Evolutionary conservation across 2,888 invertebrate genomes (phyloP), one percentile per base, ranked within the genome.

Genomic region (Lithosia quadra): DNA sequence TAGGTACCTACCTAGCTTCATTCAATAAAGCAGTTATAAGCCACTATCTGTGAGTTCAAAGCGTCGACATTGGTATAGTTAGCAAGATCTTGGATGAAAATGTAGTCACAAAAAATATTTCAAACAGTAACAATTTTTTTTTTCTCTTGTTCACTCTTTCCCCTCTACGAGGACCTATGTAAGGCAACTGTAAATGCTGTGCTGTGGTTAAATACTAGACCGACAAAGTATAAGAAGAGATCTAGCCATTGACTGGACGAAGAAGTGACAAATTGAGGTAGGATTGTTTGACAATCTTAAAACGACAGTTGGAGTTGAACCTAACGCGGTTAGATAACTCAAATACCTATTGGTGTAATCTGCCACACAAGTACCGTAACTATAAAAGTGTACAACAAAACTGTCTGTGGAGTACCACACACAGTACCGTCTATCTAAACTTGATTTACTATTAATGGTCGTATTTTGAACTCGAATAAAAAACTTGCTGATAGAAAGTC

Each of bases 321-420:
- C 68, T 69, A 74, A 76, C 78, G 77, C 82, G 81, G 80, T 78
- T 69, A 80, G 78, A 83, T 80, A 83, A 81, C 83, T 83, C 84
- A 83, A 85, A 85, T 81, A n/a, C n/a, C n/a, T n/a, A 79, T 80
- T 77, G 67, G 80, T 83, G 83, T 79, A 80, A 82, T 77, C 77
- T 81, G 86, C 82, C 83, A 86, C 81, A 74, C 71, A 78, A 85
- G 79, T 76, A 72, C 75, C 80, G 83, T 84, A 82, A 78, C 73
- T 78, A 72, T 70, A 71, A 62, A 39, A 71, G 71, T 68, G 49
- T n/a, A 49, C n/a, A n/a, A 49, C 49, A 49, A n/a, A n/a, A n/a
- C 49, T 71, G 69, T 75, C 18, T n/a, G 65, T 65, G 72, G 65
- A 63, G 55, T n/a, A n/a, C n/a, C n/a, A n/a, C n/a, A n/a, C n/a